A percentile compares a stretch with the other conserved stretches of the same genome.
Conservation (phyloP, 2,797 vertebrate genomes). For the Hirundo rustica region DNA sequence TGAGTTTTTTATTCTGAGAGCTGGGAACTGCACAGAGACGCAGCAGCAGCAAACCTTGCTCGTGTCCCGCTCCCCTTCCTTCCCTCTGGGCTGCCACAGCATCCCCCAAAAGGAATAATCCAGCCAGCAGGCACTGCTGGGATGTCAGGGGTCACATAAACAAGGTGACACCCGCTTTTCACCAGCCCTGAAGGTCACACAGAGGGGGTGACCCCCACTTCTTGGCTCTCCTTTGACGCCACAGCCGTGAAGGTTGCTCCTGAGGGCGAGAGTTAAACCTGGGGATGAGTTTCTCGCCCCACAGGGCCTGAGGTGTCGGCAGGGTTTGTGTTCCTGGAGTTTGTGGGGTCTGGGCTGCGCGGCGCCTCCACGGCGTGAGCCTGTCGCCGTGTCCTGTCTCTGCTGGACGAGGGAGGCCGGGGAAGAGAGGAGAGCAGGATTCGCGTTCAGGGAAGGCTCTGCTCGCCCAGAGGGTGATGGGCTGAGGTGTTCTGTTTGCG, state of each 20-base stretch:
- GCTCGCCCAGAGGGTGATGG: not conserved
- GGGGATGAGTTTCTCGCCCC: not conserved
- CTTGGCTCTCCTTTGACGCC: not conserved
- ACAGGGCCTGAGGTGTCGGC: fast-evolving
- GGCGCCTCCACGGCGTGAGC: fast-evolving
- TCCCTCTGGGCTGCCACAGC: not conserved
- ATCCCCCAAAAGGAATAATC: not conserved
- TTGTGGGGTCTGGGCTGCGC: not conserved
- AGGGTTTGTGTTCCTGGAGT: not conserved
- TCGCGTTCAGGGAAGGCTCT: not conserved
- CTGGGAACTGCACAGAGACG: not conserved
- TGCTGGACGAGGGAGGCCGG: not conserved
- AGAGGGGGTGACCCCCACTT: not conserved
- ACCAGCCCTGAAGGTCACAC: not conserved
- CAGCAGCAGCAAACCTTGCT: not conserved
- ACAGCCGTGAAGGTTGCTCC: not conserved
- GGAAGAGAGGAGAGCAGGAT: not conserved
- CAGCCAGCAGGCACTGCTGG: not conserved
- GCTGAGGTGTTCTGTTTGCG: fast-evolving
- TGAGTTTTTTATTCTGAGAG: not conserved
- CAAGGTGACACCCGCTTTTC: not conserved
- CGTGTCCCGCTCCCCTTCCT: not conserved
- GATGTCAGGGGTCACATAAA: not conserved
- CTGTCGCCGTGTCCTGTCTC: not conserved
- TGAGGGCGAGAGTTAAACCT: fast-evolving